Conservation (phyloP, 2,797 vertebrate species). For the Galaxias olidus region DNA sequence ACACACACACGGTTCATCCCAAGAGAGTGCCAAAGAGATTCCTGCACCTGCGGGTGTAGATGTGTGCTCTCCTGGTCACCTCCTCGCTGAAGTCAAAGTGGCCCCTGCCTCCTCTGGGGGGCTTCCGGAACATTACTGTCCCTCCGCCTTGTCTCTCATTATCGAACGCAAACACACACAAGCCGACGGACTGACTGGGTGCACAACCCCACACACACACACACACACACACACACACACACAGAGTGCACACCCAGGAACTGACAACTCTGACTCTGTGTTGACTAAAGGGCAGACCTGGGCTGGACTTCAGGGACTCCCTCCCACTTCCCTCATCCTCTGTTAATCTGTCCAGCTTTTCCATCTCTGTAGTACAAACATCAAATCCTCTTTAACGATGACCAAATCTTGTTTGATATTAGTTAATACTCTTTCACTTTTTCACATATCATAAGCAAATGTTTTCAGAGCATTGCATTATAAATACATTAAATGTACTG, state of each 20-base stretch:
- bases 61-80: conserved; percentile 52
- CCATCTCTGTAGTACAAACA: conserved; percentile 47
- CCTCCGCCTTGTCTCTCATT: conserved; percentile 31
- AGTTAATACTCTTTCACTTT: too few relatives aligned
- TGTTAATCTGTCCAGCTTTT: conserved; percentile 56
- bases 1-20: not conserved
- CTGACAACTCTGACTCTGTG: conserved; percentile 8
- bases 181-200: not conserved
- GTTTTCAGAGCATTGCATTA: too few relatives aligned
- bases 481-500: too few relatives aligned
- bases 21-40: conserved; percentile 1
- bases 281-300: conserved; percentile 44
- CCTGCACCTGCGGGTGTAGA: conserved; percentile 63
- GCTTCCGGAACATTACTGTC: conserved; percentile 58
- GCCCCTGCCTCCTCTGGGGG: conserved; percentile 55
- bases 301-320: conserved; percentile 41
- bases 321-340: conserved; percentile 13
- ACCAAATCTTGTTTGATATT: too few relatives aligned
- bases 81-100: conserved; percentile 78
- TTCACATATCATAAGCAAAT: too few relatives aligned
- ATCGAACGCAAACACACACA: conserved; percentile 1
- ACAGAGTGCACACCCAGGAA: conserved; percentile 25
- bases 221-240: conserved; percentile 3
- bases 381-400: too few relatives aligned
- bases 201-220: not conserved